phyloP scores from a whole-genome alignment of 1,140 invertebrate species.

The Drosophila tsacasi region DNA sequence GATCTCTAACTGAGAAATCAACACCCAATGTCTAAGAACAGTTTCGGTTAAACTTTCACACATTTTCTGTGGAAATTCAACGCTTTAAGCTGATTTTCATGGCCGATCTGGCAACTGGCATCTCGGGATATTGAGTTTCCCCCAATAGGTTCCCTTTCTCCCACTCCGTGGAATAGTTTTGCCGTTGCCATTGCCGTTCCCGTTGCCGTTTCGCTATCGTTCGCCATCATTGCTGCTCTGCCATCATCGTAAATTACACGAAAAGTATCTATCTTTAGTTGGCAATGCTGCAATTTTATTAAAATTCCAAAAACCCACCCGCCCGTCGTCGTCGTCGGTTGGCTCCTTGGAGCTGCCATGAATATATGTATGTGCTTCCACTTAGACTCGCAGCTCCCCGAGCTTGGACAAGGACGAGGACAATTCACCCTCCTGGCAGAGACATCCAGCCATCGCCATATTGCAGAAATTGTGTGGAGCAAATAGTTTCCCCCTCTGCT shows the following conservation, averaged over 20 bases:
- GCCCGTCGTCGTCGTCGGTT: constrained; percentile 9
- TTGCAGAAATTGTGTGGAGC: constrained; percentile 70
- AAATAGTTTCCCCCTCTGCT: constrained; percentile 47
- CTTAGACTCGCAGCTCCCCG: constrained; percentile 29
- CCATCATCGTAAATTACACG: constrained; percentile 82
- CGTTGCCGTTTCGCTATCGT: constrained; percentile 54
- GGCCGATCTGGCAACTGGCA: constrained; percentile 5
- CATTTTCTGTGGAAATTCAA: not conserved
- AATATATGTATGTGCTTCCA: constrained; percentile 58
- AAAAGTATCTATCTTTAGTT: constrained; percentile 83
- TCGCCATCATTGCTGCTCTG: constrained; percentile 61
- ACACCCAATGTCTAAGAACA: not conserved
- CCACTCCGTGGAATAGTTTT: constrained; percentile 23
- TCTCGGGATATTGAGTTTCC: constrained; percentile 11
- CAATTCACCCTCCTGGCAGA: constrained; percentile 45
- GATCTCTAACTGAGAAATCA: not conserved
- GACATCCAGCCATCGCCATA: constrained; percentile 57
- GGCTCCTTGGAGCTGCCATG: constrained; percentile 35
- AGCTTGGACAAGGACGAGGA: constrained; percentile 41
- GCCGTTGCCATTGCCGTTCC: constrained; percentile 7
- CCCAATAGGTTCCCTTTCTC: constrained; percentile 16
- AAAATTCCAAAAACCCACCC: constrained; percentile 75
- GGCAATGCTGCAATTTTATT: constrained; percentile 79
- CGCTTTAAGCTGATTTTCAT: constrained; percentile 27
- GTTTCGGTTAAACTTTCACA: not conserved